A percentile compares a stretch with the other conserved stretches of the same genome.
Evolutionary conservation across 1,140 invertebrate species (phyloP).

Genomic region (Megathymus violae): DNA sequence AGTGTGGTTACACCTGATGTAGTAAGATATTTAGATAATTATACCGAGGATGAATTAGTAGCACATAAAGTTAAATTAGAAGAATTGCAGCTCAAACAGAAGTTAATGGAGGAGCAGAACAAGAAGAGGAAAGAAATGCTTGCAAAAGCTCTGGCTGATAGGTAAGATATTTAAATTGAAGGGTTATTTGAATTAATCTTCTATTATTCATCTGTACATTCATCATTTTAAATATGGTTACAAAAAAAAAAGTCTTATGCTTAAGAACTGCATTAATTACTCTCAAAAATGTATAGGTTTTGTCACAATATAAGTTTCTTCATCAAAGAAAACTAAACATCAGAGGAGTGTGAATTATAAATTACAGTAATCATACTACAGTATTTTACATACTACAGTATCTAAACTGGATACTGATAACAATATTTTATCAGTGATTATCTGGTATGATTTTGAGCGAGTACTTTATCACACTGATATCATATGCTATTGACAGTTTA

Average conservation of each 20-base stretch:
- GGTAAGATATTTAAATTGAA: slow-evolving; percentile 67
- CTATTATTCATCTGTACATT: no score
- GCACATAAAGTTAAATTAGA: slow-evolving; percentile 81
- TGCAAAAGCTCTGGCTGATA: slow-evolving; percentile 88
- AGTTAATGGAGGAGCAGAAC: slow-evolving; percentile 91
- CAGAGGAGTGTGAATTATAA: no score
- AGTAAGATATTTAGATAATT: slow-evolving; percentile 63
- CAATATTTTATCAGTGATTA: slow-evolving; percentile 4
- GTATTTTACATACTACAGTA: no score
- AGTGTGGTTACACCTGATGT: slow-evolving; percentile 59
- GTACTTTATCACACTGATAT: slow-evolving; percentile 11
- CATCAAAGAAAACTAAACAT: no score
- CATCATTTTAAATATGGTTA: no score
- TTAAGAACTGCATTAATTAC: no score
- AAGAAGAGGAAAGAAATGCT: slow-evolving; percentile 89
- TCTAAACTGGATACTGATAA: no score
- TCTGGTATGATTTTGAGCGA: slow-evolving; percentile 4
- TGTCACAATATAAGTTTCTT: no score
- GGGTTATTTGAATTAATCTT: slow-evolving; percentile 2
- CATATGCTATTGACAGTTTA: slow-evolving; percentile 19
- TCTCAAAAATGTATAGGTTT: no score
- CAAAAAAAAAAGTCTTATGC: no score
- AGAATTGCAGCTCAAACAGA: slow-evolving; percentile 88
- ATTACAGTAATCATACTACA: no score
- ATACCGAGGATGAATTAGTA: slow-evolving; percentile 67